Evolutionary conservation across 2,113 vertebrate species (phyloP).

Genomic region (Hyla sarda): DNA sequence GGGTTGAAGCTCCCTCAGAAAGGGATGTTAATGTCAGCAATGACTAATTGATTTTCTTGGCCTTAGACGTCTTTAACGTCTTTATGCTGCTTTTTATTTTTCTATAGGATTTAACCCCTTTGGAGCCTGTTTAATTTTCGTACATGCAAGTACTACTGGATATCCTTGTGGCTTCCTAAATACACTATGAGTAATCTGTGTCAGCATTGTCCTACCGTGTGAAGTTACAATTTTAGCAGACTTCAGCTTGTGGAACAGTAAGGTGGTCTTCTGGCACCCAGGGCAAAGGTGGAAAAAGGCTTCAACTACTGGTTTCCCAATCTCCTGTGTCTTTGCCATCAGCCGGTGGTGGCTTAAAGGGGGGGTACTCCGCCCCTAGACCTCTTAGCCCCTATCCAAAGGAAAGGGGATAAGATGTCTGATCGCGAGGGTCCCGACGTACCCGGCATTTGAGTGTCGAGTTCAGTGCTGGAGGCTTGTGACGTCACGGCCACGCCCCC

Average conservation of each 20-base stretch:
- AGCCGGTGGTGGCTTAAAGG: too few relatives aligned
- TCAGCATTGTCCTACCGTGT: not conserved
- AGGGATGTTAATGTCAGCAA: conserved; percentile 73
- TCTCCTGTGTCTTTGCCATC: too few relatives aligned
- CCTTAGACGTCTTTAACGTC: conserved; percentile 67
- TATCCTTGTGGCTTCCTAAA: not conserved
- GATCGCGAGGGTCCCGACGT: too few relatives aligned
- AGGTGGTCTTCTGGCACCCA: not conserved
- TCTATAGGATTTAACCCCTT: conserved; percentile 27
- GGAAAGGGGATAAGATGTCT: too few relatives aligned
- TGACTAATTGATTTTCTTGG: conserved; percentile 74
- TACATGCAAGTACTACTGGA: not conserved
- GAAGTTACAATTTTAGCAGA: not conserved
- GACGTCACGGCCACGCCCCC: too few relatives aligned
- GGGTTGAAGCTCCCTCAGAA: conserved; percentile 73
- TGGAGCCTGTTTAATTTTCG: not conserved
- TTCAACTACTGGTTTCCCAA: too few relatives aligned
- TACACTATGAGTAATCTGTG: not conserved
- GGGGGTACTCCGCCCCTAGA: too few relatives aligned
- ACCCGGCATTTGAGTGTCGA: too few relatives aligned
- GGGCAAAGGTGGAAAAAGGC: not conserved
- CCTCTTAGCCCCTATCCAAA: too few relatives aligned
- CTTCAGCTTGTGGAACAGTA: not conserved
- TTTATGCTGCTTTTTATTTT: conserved; percentile 19
- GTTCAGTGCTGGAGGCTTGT: too few relatives aligned